Evolutionary conservation across 2,888 invertebrate species (phyloP), one percentile per base, ranked within the genome.

Genomic region (Tenthredo notha): DNA sequence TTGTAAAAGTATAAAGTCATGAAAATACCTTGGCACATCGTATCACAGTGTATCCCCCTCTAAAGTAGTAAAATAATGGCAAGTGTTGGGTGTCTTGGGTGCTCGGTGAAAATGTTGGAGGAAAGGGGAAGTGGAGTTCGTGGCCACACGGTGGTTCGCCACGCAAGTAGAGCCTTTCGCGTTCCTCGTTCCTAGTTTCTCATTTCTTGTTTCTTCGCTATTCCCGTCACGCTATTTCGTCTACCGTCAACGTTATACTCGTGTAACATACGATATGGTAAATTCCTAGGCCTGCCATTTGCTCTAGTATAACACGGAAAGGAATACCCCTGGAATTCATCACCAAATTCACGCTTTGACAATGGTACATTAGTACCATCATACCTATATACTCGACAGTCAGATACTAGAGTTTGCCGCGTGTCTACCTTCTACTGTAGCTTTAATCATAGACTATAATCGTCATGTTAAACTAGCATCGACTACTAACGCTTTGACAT

Each of bases 141-240:
- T 91, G 92, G 92, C 92, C 91, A 91, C 91, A 91, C 88, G 88
- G 92, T 75, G 92, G 92, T 92, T 92, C 89, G 91, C 92, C 92
- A 91, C 92, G 91, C 91, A 90, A 92, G 90, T 87, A 78, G 75
- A 77, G 84, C 84, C 72, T 58, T 84, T 70, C 37, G 37, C 84
- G 74, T 67, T 90, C 90, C 91, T 90, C 88, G 89, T 89, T 90
- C 88, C 88, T 88, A 75, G 84, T 84, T 58, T 85, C 87, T 78
- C 86, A 84, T 80, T 85, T 88, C 87, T 86, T 87, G 86, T 84
- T 85, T 47, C 87, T 87, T 83, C 86, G 88, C 90, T 86, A 89
- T 89, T 89, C 89, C 10, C 89, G 88, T 89, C 87, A 67, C 84
- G 70, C 85, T 67, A 21, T 37, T 70, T 47, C 37, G 10, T 29